Base-by-base conservation (phyloP, 2,888 invertebrate species). In the Meliscaeva auricollis region DNA sequence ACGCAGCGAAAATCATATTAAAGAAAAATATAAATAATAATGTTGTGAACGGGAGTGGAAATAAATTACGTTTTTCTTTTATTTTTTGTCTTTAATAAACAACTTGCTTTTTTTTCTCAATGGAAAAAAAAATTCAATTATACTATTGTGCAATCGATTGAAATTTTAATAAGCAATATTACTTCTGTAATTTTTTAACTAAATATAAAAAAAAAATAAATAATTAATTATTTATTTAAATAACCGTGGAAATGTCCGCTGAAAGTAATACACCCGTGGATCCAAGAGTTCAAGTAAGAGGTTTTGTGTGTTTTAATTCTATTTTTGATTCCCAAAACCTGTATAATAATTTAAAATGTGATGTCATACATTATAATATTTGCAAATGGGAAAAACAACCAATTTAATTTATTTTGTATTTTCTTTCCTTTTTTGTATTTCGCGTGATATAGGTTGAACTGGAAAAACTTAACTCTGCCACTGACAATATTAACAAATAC, bases 401-500 rank as follows among this genome's bases (percentile, higher is more conserved):
- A 54, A 62, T 76, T 64, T 35, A 74, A 54, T 22, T 62, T 26
- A 48, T 50, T n/a, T 22, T 75, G 35, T 68, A 22, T 76, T n/a
- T 62, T 75, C 17, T 13, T 69, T 79, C 13, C 13, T 44, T 20
- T 32, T 38, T 68, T 60, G 1, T 11, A 26, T 38, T 44, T 30
- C 15, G 13, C 46, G 32, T 87, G 74, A 38, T 64, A 5, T 87
- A 96, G 96, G 94, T 97, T 90, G 98, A 98, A 93, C 93, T 98
- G 90, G 98, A 98, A 91, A 95, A 96, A 90, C 93, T 98, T 82
- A 98, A 98, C 92, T 96, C 96, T 89, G 96, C 97, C 30, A 98
- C 98, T 70, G 97, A 98, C 93, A 97, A 97, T 92, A 98, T 98
- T 89, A 98, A 98, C 92, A 95, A 96, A 89, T 94, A 97, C 87